A percentile compares a stretch with the other conserved stretches of the same genome.
Conservation (phyloP, 1,140 invertebrate genomes). For the Cotesia glomerata region DNA sequence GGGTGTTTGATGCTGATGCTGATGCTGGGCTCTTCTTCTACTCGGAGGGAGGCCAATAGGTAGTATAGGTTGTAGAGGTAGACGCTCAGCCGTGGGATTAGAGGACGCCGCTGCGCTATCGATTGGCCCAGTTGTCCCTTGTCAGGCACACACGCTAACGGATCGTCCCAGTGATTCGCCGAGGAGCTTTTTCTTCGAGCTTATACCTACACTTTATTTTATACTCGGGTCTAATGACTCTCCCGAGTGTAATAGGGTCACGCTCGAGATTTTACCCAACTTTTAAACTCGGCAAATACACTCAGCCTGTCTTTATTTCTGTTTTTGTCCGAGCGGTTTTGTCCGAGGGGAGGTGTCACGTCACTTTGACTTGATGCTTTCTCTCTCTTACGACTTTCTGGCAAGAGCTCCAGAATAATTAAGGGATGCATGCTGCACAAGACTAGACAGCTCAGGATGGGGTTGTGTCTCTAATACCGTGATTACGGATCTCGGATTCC, state of each 20-base stretch:
- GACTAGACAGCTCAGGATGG: slow-evolving; percentile 13
- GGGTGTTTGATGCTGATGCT: too few species aligned
- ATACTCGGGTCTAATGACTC: slow-evolving; percentile 7
- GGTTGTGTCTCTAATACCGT: slow-evolving; percentile 19
- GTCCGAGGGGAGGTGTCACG: too few species aligned
- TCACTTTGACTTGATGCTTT: not conserved
- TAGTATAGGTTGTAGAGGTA: too few species aligned
- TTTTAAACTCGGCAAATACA: too few species aligned
- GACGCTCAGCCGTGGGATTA: not conserved
- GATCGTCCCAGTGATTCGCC: slow-evolving; percentile 38
- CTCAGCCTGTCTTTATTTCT: not conserved
- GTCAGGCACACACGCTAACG: slow-evolving; percentile 40
- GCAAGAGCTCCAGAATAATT: slow-evolving; percentile 3
- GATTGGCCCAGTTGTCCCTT: slow-evolving; percentile 58
- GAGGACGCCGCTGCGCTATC: slow-evolving; percentile 44
- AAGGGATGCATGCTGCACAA: slow-evolving; percentile 24
- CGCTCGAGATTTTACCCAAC: not conserved
- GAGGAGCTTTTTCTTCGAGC: slow-evolving; percentile 7
- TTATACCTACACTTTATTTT: slow-evolving; percentile 26
- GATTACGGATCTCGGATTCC: slow-evolving; percentile 12
- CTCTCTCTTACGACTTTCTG: too few species aligned
- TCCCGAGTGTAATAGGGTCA: slow-evolving; percentile 3
- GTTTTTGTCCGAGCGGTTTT: not conserved
- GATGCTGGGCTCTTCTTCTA: too few species aligned
- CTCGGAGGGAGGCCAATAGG: too few species aligned